Base-by-base conservation (phyloP, 2,797 vertebrate species). In the Benthosema pterotum region DNA sequence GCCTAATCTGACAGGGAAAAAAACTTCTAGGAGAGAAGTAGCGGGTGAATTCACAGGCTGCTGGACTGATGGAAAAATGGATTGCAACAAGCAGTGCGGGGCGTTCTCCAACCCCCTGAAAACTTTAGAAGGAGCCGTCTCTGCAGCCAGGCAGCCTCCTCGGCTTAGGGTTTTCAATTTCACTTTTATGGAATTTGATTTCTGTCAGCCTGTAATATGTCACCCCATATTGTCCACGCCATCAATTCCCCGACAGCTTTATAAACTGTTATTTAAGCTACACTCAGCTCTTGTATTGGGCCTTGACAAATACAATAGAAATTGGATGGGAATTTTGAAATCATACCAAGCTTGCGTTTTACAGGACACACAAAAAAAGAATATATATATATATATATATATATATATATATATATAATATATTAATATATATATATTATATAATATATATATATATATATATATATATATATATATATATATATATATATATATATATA, bases 221-320 rank as follows among this genome's bases (percentile, higher is more conserved):
- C 92, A 93, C 80, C 83, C 87, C 85, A 85, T 85, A 89, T 88
- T 91, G 90, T 90, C 86, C 85, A 90, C 86, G 72, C 88, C 90
- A 87, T 92, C 90, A 89, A 80, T 85, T 89, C 79, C 56, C 67
- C 74, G 92, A 91, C 90, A 93, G 89, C 80, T 93, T 92, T 92
- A 93, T 93, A 92, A 93, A 93, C 88, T 87, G 90, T 90, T 91
- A 91, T 93, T 93, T 92, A 93, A 92, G 87, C 88, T 83, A 89
- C 80, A 89, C 84, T 87, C 84, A 16, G 79, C 82, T 78, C 77
- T 67, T 83, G 82, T 85, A 91, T 89, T 90, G 81, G 88, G 77
- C 84, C 51, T 71, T 91, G 90, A 92, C 89, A 91, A 92, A 92
- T 92, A 90, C 83, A 89, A 81, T 43, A 85, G 69, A 85, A 85